Percentiles rank a stretch among this genome's conserved stretches.
phyloP scores from a whole-genome alignment of 2,888 invertebrate species.

The Nasonovia ribisnigri region DNA sequence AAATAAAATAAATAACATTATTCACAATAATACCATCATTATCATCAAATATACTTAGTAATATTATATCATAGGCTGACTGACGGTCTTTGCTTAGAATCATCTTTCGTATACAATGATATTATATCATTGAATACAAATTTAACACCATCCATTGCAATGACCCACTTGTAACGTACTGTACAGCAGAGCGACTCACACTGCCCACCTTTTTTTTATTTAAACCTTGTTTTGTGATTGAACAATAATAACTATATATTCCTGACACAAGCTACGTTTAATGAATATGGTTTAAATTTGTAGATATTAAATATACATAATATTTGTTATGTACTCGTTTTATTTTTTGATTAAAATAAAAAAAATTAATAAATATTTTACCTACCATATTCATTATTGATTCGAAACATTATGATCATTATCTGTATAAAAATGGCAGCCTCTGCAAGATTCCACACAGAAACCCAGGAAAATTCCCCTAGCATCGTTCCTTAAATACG shows the following conservation, averaged over 20 bases:
- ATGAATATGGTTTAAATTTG: not conserved
- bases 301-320: not conserved
- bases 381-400: not conserved
- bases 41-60: too few relatives aligned
- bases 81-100: too few relatives aligned
- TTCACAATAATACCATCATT: too few relatives aligned
- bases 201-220: too few relatives aligned
- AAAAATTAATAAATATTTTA: not conserved
- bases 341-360: not conserved
- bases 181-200: too few relatives aligned
- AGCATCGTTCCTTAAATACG: not conserved
- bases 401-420: not conserved
- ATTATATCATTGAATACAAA: too few relatives aligned
- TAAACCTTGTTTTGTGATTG: not conserved
- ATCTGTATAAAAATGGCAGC: not conserved
- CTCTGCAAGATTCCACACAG: not conserved
- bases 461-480: not conserved
- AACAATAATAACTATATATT: not conserved
- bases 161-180: too few relatives aligned
- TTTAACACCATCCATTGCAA: too few relatives aligned
- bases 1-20: too few relatives aligned
- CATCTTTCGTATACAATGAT: too few relatives aligned
- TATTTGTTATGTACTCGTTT: not conserved
- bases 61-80: too few relatives aligned
- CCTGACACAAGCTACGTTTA: not conserved